phyloP scores from a whole-genome alignment of 2,113 vertebrate genomes.

The Origma solitaria region DNA sequence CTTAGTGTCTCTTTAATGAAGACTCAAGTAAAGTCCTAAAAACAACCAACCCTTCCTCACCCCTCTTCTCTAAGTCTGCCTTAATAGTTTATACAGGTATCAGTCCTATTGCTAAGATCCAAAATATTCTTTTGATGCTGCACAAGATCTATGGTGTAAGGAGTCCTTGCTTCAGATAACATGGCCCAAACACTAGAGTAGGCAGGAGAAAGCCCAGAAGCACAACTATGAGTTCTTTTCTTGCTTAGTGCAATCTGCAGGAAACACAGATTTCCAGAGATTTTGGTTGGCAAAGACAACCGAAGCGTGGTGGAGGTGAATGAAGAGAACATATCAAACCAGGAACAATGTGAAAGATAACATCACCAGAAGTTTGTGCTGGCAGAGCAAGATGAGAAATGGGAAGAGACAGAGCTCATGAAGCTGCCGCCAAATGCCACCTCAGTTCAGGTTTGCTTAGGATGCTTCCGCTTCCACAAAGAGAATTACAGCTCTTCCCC shows the following conservation, averaged over 20 bases:
- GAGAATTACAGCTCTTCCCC: not conserved
- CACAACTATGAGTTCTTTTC: not conserved
- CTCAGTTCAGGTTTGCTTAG: not conserved
- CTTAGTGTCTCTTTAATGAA: not conserved
- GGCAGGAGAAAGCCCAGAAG: not conserved
- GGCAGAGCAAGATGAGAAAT: not conserved
- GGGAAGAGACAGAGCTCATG: not conserved
- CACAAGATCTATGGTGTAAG: not conserved
- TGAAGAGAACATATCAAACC: not conserved
- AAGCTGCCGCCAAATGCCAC: not conserved
- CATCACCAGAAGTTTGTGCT: not conserved
- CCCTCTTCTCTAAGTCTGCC: accelerated
- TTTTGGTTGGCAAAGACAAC: not conserved
- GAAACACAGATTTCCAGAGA: not conserved
- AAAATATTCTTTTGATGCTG: not conserved
- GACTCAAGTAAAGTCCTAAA: not conserved
- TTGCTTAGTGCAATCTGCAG: not conserved
- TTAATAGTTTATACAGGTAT: not conserved
- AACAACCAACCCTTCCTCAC: not conserved
- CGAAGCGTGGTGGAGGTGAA: not conserved
- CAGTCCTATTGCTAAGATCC: not conserved
- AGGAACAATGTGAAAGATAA: not conserved
- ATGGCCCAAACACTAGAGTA: not conserved
- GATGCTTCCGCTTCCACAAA: not conserved
- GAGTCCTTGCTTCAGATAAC: not conserved